Evolutionary conservation across 2,113 vertebrate genomes (phyloP).

Genomic region (Nycticryphes semicollaris): DNA sequence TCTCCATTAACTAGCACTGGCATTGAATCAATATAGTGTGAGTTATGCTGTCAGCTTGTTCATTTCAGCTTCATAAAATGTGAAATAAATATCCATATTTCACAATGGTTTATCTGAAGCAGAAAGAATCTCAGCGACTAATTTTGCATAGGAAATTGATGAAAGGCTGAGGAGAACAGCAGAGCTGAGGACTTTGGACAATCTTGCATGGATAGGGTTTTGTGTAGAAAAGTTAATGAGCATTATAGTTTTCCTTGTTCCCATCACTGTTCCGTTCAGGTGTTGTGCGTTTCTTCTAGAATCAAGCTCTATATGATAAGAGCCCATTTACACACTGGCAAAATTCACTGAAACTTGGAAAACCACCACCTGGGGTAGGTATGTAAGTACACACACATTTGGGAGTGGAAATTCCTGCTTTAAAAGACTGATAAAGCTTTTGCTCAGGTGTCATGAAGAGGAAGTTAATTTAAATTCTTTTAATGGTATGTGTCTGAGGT

Average conservation of each 20-base stretch:
- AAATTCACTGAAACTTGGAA: neutral
- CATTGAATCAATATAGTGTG: constrained; percentile 30
- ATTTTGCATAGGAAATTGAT: neutral
- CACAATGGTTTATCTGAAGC: neutral
- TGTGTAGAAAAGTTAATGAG: neutral
- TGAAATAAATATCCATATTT: constrained; percentile 25
- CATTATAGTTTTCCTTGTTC: neutral
- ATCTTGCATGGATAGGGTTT: neutral
- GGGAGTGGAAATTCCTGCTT: neutral
- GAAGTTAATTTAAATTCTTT: neutral
- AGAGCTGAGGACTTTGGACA: neutral
- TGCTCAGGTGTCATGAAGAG: neutral
- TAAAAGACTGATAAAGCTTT: neutral
- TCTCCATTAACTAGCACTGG: constrained; percentile 43
- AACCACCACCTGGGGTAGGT: neutral
- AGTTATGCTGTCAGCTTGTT: constrained; percentile 34
- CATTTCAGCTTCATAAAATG: constrained; percentile 10
- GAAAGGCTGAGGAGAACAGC: neutral
- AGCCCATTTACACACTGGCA: neutral
- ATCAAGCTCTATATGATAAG: neutral
- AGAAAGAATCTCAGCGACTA: neutral
- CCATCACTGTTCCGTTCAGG: neutral
- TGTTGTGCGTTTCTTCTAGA: neutral
- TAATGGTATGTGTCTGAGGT: neutral
- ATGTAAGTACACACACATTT: neutral